Conservation (phyloP, 2,888 invertebrate species). For the Rambutsinella grinnellia region DNA sequence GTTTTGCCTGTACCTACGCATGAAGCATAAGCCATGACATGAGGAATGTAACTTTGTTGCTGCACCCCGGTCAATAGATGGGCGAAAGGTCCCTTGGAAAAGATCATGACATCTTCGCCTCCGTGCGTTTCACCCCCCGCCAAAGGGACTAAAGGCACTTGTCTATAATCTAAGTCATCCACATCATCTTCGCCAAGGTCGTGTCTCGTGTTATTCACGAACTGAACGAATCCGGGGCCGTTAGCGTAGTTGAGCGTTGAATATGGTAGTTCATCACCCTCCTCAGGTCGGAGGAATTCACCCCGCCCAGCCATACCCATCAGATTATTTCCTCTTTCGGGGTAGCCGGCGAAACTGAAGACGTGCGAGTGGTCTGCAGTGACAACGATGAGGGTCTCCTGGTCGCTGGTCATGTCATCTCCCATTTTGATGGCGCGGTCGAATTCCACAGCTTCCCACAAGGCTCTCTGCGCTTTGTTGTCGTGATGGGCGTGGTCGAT, state of each 20-base stretch:
- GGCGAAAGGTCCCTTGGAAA: slow-evolving; percentile 85
- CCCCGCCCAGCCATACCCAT: slow-evolving; percentile 73
- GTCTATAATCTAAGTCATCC: no score
- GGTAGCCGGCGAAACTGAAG: slow-evolving; percentile 81
- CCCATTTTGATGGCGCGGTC: slow-evolving; percentile 78
- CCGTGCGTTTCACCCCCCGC: slow-evolving; percentile 58
- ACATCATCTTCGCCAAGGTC: no score
- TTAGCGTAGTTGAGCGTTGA: slow-evolving; percentile 81
- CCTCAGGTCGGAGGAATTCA: slow-evolving; percentile 73
- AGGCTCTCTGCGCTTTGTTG: slow-evolving; percentile 76
- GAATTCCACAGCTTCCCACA: slow-evolving; percentile 85
- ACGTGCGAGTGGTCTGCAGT: slow-evolving; percentile 85
- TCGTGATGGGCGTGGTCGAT: slow-evolving; percentile 82
- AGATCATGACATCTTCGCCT: slow-evolving; percentile 76
- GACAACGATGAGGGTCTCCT: slow-evolving; percentile 84
- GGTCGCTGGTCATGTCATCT: slow-evolving; percentile 72
- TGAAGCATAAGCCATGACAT: slow-evolving; percentile 52
- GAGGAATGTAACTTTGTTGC: slow-evolving; percentile 62
- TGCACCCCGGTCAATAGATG: slow-evolving; percentile 81
- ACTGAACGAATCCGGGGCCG: slow-evolving; percentile 76
- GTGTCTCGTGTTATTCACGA: no score
- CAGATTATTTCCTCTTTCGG: slow-evolving; percentile 78
- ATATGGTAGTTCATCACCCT: no score
- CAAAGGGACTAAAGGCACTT: slow-evolving; percentile 59
- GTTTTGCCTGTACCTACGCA: no score